Evolutionary conservation across 2,113 vertebrate genomes (phyloP).

Genomic region (Callithrix jacchus): DNA sequence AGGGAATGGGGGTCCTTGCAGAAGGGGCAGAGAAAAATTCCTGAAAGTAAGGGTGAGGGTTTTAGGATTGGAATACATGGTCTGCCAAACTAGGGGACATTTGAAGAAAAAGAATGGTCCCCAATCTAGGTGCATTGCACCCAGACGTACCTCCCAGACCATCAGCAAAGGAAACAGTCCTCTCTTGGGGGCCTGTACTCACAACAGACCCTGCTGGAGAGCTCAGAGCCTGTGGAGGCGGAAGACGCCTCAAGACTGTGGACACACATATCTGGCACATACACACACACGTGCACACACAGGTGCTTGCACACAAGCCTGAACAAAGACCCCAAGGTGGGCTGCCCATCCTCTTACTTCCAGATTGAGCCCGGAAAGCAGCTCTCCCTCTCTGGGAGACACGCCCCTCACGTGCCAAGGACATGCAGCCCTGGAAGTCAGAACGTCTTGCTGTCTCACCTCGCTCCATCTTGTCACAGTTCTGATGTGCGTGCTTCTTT

Average conservation of each 20-base stretch:
- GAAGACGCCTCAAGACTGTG: not conserved
- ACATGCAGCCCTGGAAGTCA: not conserved
- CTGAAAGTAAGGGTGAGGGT: not conserved
- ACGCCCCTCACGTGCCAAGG: fast-evolving
- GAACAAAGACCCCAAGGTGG: not conserved
- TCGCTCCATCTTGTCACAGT: not conserved
- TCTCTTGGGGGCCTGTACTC: not conserved
- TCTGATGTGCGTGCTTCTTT: not conserved
- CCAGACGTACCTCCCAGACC: not conserved
- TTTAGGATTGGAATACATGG: not conserved
- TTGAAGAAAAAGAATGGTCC: not conserved
- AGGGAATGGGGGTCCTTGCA: not conserved
- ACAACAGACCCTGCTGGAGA: not conserved
- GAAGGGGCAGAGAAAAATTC: not conserved
- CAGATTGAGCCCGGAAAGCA: not conserved
- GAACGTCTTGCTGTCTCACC: not conserved
- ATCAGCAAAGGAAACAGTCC: not conserved
- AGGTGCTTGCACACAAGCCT: not conserved
- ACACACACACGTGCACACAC: not conserved
- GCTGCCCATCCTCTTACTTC: not conserved
- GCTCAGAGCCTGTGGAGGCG: not conserved
- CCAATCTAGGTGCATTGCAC: not conserved
- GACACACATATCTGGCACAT: too few species aligned
- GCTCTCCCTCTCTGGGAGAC: not conserved
- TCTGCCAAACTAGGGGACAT: not conserved